These are phyloP conservation scores for Micrasema minimum DNA, from an alignment of 1,140 invertebrate genomes.

Conservation along the genomic window DNA sequence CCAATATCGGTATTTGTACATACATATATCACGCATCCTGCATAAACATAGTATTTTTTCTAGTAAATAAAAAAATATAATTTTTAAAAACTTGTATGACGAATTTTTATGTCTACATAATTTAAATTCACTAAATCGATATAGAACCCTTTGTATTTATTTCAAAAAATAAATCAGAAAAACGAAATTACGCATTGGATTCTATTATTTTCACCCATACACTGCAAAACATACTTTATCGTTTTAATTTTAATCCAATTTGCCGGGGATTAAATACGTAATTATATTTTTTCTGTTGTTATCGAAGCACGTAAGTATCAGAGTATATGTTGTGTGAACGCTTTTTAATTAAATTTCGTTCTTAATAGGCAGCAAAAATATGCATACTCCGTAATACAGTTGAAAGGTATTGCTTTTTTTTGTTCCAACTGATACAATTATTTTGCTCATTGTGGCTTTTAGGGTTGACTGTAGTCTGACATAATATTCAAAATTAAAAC, in stretches of 20 bases:
- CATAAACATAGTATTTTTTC: no score
- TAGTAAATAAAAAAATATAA: no score
- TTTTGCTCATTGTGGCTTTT: conserved; percentile 44
- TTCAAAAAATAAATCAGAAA: no score
- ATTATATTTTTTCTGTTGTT: conserved; percentile 58
- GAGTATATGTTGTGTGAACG: conserved; percentile 35
- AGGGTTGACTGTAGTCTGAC: conserved; percentile 41
- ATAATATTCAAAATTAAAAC: conserved; percentile 23
- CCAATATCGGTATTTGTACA: no score
- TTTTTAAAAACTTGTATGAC: no score
- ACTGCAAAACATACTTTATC: conserved; percentile 54
- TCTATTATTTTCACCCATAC: conserved; percentile 58
- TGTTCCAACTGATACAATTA: conserved; percentile 45
- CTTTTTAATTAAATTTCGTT: conserved; percentile 53
- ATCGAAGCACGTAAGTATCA: conserved; percentile 30
- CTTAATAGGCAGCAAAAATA: conserved; percentile 51
- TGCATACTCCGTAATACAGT: conserved; percentile 38
- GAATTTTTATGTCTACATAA: no score
- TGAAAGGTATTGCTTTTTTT: conserved; percentile 39
- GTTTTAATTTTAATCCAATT: conserved; percentile 69
- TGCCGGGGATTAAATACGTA: conserved; percentile 68
- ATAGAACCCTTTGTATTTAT: no score
- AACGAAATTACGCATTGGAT: no score
- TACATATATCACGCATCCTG: no score
- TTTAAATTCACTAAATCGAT: no score